A percentile compares a stretch with the other conserved stretches of the same genome.
Conservation (phyloP, 2,797 vertebrate genomes). For the Orestias chungarensis region DNA sequence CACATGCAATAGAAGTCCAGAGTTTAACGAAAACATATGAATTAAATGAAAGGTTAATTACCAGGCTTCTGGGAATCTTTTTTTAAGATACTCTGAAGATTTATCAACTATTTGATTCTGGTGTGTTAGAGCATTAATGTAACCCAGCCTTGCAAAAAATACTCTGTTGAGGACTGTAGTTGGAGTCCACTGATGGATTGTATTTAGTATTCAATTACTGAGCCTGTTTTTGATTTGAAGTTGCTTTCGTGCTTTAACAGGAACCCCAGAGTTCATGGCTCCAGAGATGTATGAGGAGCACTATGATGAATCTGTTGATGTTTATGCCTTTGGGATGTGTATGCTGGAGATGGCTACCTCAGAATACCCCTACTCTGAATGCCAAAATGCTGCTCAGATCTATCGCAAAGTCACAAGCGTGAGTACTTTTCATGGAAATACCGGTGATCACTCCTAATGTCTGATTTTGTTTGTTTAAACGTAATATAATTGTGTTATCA, state of each 20-base stretch:
- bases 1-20: too few species aligned
- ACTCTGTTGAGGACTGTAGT: background rate
- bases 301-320: constrained; percentile 97
- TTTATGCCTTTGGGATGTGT: constrained; percentile 98
- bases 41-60: background rate
- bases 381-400: constrained; percentile 96
- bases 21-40: background rate
- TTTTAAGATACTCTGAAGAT: background rate
- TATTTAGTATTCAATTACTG: constrained; percentile 4
- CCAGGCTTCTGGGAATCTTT: background rate
- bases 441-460: constrained; percentile 1
- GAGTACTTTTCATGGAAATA: constrained; percentile 21
- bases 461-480: background rate
- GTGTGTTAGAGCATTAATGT: background rate
- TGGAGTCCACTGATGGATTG: background rate
- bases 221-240: constrained; percentile 13
- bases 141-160: background rate
- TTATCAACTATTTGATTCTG: background rate
- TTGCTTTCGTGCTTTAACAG: constrained; percentile 54
- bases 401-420: constrained; percentile 96
- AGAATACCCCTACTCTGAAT: constrained; percentile 96
- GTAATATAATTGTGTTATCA: background rate
- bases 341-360: constrained; percentile 98
- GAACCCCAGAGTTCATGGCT: constrained; percentile 86
- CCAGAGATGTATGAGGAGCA: constrained; percentile 98